Base-by-base conservation (phyloP, 2,113 vertebrate species). In the Picathartes gymnocephalus region DNA sequence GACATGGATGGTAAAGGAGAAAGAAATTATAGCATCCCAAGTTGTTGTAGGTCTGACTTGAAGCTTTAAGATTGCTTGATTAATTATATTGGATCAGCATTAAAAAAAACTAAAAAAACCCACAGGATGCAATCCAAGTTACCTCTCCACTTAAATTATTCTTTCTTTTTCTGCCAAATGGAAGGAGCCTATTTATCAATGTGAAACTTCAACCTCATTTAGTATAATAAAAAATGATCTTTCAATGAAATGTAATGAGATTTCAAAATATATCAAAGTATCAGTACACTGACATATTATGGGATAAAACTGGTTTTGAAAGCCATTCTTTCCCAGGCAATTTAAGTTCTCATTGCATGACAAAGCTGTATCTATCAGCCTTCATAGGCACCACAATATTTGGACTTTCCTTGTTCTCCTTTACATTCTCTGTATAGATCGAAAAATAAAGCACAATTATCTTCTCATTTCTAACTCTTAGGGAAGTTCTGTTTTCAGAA, bases 351-450 rank as follows among this genome's bases (percentile, higher is more conserved):
- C 19, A 61, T 18, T 72, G 30, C 87, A 61, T 27, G n/a, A 27
- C 39, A 83, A 35, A 48, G 19, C 11, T 61, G 7, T 69, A 53
- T 61, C 22, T 45, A 23, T 48, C 51, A 66, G 19, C n/a, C 28
- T 81, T 57, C 31, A 24, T 9, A 53, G 6, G 6, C 9, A 61
- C 6, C 17, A 42, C 15, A 53, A 28, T 10, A 27, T 21, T 24
- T 61, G 21, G 28, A 6, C 7, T 82, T 95, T 47, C n/a, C 25
- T 77, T 65, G 9, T 53, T 70, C 15, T 77, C 10, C 13, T 66
- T 86, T 60, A 64, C 0, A 0, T 57, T 51, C 1, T 44, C 22
- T 11, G 2, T 37, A 42, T 9, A 1, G 2, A n/a, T 1, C 47
- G 18, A 93, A 77, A 94, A 81, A 54, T 30, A 70, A 84, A 65